phyloP scores from a whole-genome alignment of 2,113 vertebrate species.

The Pseudopodoces humilis region DNA sequence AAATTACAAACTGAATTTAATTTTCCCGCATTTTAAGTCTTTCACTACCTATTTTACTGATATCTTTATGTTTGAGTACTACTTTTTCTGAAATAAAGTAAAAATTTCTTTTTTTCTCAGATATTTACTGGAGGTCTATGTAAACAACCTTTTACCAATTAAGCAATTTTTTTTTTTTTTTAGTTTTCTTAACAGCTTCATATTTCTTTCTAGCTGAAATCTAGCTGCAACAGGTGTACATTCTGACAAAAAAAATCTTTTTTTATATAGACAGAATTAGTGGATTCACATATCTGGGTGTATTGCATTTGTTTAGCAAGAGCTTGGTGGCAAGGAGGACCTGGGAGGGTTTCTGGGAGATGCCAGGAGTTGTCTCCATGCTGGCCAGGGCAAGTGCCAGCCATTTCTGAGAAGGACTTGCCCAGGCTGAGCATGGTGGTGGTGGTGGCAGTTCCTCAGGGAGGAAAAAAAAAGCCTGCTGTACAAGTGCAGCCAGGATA shows the following conservation, averaged over 20 bases:
- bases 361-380: neutral
- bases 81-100: neutral
- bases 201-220: neutral
- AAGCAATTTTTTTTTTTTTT: neutral
- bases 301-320: neutral
- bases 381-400: no score
- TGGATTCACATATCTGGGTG: rapidly evolving
- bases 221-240: rapidly evolving
- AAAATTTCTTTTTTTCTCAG: neutral
- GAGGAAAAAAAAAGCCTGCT: no score
- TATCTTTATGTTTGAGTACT: neutral
- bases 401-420: neutral
- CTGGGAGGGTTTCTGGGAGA: neutral
- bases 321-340: neutral
- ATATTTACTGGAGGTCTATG: rapidly evolving
- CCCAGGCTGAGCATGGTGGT: neutral
- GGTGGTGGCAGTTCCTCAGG: no score
- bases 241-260: neutral
- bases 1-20: neutral
- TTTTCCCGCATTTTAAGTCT: neutral
- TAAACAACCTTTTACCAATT: neutral
- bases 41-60: neutral
- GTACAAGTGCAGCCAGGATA: neutral
- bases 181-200: neutral
- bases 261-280: neutral